Evolutionary conservation across 2,113 vertebrate species (phyloP).

Genomic region (Pandion haliaetus): DNA sequence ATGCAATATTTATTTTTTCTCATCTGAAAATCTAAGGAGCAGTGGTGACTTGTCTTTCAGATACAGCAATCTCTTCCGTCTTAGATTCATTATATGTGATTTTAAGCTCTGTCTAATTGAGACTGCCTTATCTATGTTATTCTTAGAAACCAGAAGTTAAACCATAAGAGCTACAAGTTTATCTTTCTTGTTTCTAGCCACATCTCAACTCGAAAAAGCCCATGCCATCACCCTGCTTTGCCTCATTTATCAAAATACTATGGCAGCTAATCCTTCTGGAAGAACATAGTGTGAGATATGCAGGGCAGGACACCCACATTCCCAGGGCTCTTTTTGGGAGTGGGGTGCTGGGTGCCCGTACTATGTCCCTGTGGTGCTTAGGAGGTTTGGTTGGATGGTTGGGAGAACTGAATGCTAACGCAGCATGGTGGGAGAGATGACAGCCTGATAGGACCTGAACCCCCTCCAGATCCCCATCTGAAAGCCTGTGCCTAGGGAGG

Average conservation of each 20-base stretch:
- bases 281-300: not conserved
- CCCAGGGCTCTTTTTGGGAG: not conserved
- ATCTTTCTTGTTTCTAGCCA: constrained; percentile 30
- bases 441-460: not conserved
- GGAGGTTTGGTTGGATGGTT: not conserved
- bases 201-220: not conserved
- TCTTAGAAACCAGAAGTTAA: constrained; percentile 52
- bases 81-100: not conserved
- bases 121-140: constrained; percentile 59
- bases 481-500: not conserved
- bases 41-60: not conserved
- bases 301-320: not conserved
- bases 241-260: constrained; percentile 25
- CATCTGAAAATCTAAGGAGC: constrained; percentile 25
- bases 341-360: not conserved
- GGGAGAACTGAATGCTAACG: not conserved
- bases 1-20: constrained; percentile 30
- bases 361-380: not conserved
- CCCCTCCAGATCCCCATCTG: not conserved
- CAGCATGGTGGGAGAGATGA: accelerated
- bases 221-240: not conserved
- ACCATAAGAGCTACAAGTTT: constrained; percentile 25
- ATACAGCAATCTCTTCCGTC: not conserved
- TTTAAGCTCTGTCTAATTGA: constrained; percentile 52
- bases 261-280: not conserved